Percentiles rank a stretch among this genome's conserved stretches.
Conservation (phyloP, 2,888 invertebrate species). For the Adineta ricciae region DNA sequence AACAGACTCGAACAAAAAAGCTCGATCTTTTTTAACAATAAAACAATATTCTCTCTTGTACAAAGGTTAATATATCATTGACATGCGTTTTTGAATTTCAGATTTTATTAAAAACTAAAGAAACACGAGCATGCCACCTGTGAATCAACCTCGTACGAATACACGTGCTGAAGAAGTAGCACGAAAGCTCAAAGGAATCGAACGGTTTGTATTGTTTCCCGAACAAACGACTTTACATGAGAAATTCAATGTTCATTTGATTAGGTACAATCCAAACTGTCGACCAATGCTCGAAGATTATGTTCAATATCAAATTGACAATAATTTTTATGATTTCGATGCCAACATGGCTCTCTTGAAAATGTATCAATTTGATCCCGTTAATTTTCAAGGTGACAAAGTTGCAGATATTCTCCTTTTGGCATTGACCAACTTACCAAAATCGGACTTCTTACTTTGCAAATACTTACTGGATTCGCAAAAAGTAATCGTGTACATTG, state of each 20-base stretch:
- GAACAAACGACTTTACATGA: background rate
- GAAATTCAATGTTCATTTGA: no score
- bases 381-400: slow-evolving; percentile 62
- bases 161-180: background rate
- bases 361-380: slow-evolving; percentile 84
- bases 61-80: background rate
- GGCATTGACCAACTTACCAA: slow-evolving; percentile 87
- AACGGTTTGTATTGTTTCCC: background rate
- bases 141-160: background rate
- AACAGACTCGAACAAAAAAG: slow-evolving; percentile 10
- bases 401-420: slow-evolving; percentile 82
- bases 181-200: slow-evolving; percentile 4
- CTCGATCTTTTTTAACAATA: background rate
- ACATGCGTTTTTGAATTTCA: background rate
- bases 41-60: background rate
- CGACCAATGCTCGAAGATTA: slow-evolving; percentile 77
- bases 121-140: background rate
- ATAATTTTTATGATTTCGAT: slow-evolving; percentile 88
- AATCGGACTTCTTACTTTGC: slow-evolving; percentile 91
- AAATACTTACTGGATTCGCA: slow-evolving; percentile 56
- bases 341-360: slow-evolving; percentile 91
- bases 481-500: background rate
- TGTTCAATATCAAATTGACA: slow-evolving; percentile 79
- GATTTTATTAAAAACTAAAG: background rate
- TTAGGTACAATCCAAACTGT: slow-evolving; percentile 89